These are phyloP conservation scores for Macaca nemestrina DNA, from an alignment of 2,113 vertebrate species.

Conservation along the genomic window DNA sequence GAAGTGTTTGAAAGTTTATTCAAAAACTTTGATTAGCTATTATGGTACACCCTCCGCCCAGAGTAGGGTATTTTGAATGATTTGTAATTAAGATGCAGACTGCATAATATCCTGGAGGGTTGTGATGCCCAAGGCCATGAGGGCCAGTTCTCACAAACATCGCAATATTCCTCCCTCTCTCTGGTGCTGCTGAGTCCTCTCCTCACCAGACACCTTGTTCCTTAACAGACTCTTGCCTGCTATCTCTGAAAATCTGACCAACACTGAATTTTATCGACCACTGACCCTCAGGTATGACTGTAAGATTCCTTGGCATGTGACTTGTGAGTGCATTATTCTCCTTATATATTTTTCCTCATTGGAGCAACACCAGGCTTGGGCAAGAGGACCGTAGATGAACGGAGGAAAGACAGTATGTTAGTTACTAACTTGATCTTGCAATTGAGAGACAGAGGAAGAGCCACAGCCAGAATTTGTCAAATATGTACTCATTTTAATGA, in stretches of 20 bases:
- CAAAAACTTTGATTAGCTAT: neutral
- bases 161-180: accelerated
- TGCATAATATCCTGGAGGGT: accelerated
- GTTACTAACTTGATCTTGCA: neutral
- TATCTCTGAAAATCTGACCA: neutral
- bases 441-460: neutral
- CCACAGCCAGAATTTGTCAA: neutral
- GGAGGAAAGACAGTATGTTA: neutral
- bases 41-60: accelerated
- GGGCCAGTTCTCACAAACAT: neutral
- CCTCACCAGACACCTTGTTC: accelerated
- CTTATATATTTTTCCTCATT: neutral
- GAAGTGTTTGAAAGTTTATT: neutral
- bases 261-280: neutral
- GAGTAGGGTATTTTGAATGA: too few relatives aligned
- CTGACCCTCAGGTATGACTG: too few relatives aligned
- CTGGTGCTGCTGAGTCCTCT: neutral
- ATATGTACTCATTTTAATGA: too few relatives aligned
- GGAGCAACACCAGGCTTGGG: neutral
- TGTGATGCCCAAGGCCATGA: accelerated
- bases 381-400: accelerated
- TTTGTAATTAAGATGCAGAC: neutral
- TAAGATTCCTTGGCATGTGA: accelerated
- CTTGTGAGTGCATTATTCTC: neutral
- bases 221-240: neutral